A percentile compares a stretch with the other conserved stretches of the same genome.
phyloP scores from a whole-genome alignment of 2,797 vertebrate species.

The Notamacropus eugenii region DNA sequence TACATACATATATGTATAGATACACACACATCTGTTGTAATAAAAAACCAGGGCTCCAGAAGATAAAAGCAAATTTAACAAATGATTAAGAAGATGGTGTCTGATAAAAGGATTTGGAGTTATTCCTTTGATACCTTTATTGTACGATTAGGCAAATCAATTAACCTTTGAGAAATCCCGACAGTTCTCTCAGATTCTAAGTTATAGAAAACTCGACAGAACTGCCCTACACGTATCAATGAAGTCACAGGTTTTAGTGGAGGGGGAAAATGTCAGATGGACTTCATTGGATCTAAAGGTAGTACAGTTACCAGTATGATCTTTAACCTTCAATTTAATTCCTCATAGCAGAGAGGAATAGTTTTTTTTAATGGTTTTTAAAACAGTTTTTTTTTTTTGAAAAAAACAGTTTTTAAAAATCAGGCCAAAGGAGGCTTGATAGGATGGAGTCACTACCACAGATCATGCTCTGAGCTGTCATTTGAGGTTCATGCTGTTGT shows the following conservation, averaged over 20 bases:
- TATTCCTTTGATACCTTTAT: background rate
- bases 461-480: slow-evolving; percentile 24
- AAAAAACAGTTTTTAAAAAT: no score
- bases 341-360: background rate
- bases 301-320: slow-evolving; percentile 24
- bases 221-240: background rate
- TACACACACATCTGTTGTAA: no score
- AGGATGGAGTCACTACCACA: background rate
- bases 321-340: background rate
- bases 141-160: background rate
- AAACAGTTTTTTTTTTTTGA: no score
- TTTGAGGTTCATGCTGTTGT: slow-evolving; percentile 30
- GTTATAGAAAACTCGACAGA: background rate
- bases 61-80: no score
- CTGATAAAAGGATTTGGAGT: no score
- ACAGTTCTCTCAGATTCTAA: background rate
- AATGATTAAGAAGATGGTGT: no score
- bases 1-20: no score
- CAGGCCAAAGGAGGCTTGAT: background rate
- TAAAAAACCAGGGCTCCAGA: no score
- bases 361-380: no score
- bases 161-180: background rate
- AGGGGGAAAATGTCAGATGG: background rate
- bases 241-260: background rate
- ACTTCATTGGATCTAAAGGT: background rate